Base-by-base conservation (phyloP, 2,797 vertebrate genomes). In the Karalla daura region DNA sequence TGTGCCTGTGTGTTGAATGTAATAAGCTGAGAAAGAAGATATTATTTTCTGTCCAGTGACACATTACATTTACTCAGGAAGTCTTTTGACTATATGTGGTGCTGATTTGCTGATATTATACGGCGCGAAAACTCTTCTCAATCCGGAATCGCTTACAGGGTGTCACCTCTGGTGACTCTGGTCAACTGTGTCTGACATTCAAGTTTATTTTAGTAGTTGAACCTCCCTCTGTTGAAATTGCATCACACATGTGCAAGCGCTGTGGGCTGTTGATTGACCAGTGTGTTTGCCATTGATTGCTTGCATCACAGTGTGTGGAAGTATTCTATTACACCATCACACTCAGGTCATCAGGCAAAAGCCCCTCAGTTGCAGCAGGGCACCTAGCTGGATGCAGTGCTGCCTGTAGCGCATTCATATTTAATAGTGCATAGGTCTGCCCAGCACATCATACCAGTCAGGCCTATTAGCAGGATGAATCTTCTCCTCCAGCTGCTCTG, bases 341-440 rank as follows among this genome's bases (percentile, higher is more conserved):
- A 66, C 58, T 74, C 47, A 40, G 35, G 73, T 61, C 21, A 74
- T 61, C 21, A 76, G 64, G 43, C 74, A 59, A 56, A 81, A 80
- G 71, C 63, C n/a, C 76, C 78, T 73, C 46, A 64, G 70, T n/a
- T n/a, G n/a, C 47, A 52, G 70, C 52, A 70, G 68, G 33, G 46
- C 78, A 70, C 45, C 62, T 70, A 36, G 37, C 60, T 76, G 66
- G 60, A 62, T 63, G 58, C 77, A 62, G 36, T 61, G 60, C 76
- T 71, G 81, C 71, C 76, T 81, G 69, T 64, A 64, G 33, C 41
- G 50, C 86, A 90, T 91, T 85, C 80, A 91, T 90, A 87, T 89
- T 91, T 90, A 84, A 90, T 88, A 85, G 24, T 36, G 71, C 81
- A 83, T 78, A 75, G 74, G 75, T 86, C 84, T 85, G 80, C 78